Percentiles rank a stretch among this genome's conserved stretches.
Evolutionary conservation across 2,113 vertebrate genomes (phyloP).

Genomic region (Calypte anna): DNA sequence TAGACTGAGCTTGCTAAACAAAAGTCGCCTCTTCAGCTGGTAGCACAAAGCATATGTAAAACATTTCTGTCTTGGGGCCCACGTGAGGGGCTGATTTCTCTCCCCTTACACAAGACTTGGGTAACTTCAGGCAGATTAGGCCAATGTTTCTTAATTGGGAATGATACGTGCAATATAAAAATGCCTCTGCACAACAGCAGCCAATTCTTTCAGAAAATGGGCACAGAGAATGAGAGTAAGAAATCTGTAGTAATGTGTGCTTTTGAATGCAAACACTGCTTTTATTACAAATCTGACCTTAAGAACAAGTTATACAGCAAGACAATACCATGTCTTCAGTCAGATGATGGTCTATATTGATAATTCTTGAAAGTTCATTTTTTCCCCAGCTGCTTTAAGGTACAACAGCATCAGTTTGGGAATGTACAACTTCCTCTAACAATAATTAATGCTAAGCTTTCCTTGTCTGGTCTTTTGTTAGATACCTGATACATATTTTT

Average conservation of each 20-base stretch:
- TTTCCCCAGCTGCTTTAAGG: background rate
- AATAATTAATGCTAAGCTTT: background rate
- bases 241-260: background rate
- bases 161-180: background rate
- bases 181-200: background rate
- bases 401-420: background rate
- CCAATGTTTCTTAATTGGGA: background rate
- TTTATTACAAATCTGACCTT: background rate
- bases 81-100: background rate
- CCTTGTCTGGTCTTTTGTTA: background rate
- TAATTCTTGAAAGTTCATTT: background rate
- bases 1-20: background rate
- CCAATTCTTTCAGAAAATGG: background rate
- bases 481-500: background rate
- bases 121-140: background rate
- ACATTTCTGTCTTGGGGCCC: slow-evolving; percentile 35
- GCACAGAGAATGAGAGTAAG: background rate
- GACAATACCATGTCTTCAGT: background rate
- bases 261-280: background rate
- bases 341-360: background rate
- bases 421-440: background rate
- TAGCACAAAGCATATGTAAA: background rate
- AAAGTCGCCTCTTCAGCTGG: slow-evolving; percentile 11
- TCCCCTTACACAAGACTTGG: background rate
- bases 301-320: background rate